Evolutionary conservation across 2,888 invertebrate genomes (phyloP), one percentile per base, ranked within the genome.

Genomic region (Philaethria dido): DNA sequence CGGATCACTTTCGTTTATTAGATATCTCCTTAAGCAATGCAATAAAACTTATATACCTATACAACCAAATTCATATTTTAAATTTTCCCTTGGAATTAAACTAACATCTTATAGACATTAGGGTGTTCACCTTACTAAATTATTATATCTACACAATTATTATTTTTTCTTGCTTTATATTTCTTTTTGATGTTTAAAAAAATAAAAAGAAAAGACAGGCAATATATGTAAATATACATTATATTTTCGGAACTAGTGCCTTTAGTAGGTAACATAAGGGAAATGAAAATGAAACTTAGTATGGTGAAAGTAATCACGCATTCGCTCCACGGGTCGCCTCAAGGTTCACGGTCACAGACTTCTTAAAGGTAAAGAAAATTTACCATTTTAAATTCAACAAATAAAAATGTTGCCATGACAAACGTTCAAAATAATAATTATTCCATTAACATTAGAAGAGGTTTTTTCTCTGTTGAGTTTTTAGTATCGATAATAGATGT

Each of bases 1-100:
- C 73, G 74, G 73, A 82, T 83, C 78, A 82, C 84, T 86, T 87
- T 87, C 84, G 75, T 80, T 82, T 78, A 77, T 73, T 76, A 73
- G 73, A 71, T 73, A 77, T 72, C 77, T 77, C 80, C 77, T 75
- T 64, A 67, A 70, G 44, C 73, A 33, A 62, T 63, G 11, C 20
- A 48, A 47, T 57, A 57, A 18, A 20, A 18, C 11, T 20, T 29
- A 50, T 14, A 13, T 39, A 39, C 16, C 3, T 39, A 20, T 13
- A 29, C 3, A 16, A 29, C 16, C 20, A 11, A 18, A 18, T n/a
- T 18, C 1, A 33, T 33, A n/a, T 29, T 14, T 13, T 6, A 33
- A 13, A n/a, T 50, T 50, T 22, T 48, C 3, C 11, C 16, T 16
- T 16, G n/a, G 9, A 9, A 9, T 0, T 29, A 2, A n/a, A 25